Percentiles rank a stretch among this genome's conserved stretches.
Conservation (phyloP, 2,888 invertebrate genomes). For the Chrysolina americana region DNA sequence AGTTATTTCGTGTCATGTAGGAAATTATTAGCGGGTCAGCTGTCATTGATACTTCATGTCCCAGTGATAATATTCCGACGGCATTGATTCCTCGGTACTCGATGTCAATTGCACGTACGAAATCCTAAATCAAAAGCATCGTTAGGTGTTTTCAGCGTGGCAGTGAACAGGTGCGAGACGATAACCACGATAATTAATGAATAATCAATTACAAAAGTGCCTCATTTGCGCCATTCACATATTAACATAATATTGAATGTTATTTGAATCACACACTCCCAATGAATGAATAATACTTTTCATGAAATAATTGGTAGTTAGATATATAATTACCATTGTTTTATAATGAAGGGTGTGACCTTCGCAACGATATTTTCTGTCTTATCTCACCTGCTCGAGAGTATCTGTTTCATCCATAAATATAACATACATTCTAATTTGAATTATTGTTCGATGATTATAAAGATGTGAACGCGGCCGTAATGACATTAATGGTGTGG, state of each 20-base stretch:
- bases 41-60: slow-evolving; percentile 4
- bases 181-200: slow-evolving; percentile 32
- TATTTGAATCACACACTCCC: slow-evolving; percentile 35
- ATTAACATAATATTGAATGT: slow-evolving; percentile 40
- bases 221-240: slow-evolving; percentile 43
- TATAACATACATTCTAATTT: slow-evolving; percentile 26
- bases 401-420: slow-evolving; percentile 30
- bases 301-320: slow-evolving; percentile 35
- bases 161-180: slow-evolving; percentile 31
- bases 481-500: not conserved
- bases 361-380: slow-evolving; percentile 25
- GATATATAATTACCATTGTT: slow-evolving; percentile 42
- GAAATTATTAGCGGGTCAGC: not conserved
- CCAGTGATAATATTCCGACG: slow-evolving; percentile 25
- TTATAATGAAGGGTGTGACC: slow-evolving; percentile 48
- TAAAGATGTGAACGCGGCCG: slow-evolving; percentile 2
- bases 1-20: no score
- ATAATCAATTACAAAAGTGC: slow-evolving; percentile 15
- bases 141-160: slow-evolving; percentile 25
- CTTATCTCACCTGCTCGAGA: slow-evolving; percentile 8
- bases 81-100: slow-evolving; percentile 23
- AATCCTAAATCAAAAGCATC: slow-evolving; percentile 23
- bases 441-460: slow-evolving; percentile 11
- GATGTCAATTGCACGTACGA: slow-evolving; percentile 32
- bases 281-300: slow-evolving; percentile 44